These are phyloP conservation scores for Mustelus asterias DNA, from an alignment of 2,113 vertebrate genomes.

Conservation along the genomic window DNA sequence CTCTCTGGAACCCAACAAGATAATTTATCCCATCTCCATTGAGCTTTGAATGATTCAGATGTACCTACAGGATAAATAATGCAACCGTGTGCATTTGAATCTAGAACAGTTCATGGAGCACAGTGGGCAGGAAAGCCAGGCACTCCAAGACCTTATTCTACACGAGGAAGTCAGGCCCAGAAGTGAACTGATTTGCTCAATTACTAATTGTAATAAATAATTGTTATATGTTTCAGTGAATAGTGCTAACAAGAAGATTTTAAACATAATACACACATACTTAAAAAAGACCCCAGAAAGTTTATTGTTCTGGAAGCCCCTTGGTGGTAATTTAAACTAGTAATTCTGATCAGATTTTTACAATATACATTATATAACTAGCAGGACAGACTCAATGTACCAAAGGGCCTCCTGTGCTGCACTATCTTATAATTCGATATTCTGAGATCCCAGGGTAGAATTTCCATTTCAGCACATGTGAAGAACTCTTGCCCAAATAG, in stretches of 20 bases:
- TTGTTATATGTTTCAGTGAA: background rate
- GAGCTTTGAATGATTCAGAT: background rate
- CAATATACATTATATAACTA: background rate
- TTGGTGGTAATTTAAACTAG: background rate
- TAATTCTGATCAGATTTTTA: background rate
- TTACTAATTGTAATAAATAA: background rate
- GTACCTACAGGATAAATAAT: background rate
- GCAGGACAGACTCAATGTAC: background rate
- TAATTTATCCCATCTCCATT: background rate
- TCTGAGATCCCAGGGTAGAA: background rate
- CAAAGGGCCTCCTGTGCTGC: background rate
- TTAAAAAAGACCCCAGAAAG: background rate
- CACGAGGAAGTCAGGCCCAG: too few relatives aligned
- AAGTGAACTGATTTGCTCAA: background rate
- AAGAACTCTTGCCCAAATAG: background rate
- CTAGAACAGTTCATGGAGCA: background rate
- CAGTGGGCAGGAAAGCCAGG: background rate
- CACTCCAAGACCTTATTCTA: background rate
- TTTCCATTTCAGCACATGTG: background rate
- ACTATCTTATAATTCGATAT: background rate
- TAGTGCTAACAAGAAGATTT: background rate
- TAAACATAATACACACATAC: background rate
- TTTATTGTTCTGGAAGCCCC: background rate
- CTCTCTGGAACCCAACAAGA: constrained; percentile 20
- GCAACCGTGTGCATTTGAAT: background rate